Evolutionary conservation across 2,797 vertebrate species (phyloP).

Genomic region (Podarcis lilfordi): DNA sequence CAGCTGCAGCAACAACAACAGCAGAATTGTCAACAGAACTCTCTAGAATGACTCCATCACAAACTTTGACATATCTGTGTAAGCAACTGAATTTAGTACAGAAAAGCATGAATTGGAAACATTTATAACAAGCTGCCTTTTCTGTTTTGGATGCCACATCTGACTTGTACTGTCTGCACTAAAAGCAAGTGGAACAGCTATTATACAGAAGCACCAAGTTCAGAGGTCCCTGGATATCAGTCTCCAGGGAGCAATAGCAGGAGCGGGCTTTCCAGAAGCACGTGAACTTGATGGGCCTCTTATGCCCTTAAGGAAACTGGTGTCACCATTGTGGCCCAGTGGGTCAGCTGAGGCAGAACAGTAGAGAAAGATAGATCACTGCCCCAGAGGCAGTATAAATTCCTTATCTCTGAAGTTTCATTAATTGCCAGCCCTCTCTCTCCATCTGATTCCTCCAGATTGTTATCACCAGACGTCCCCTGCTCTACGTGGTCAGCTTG

Average conservation of each 20-base stretch:
- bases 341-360: background rate
- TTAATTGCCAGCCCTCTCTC: too few species aligned
- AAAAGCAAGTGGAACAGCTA: background rate
- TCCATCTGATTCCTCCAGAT: conserved; percentile 72
- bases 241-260: background rate
- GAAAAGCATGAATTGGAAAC: background rate
- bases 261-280: background rate
- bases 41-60: too few species aligned
- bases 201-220: background rate
- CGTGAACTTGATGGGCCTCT: background rate
- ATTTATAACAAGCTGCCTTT: background rate
- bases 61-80: background rate
- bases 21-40: background rate
- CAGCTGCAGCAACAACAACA: background rate
- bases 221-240: background rate
- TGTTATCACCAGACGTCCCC: conserved; percentile 85
- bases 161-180: background rate
- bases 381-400: background rate
- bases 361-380: background rate
- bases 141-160: too few species aligned
- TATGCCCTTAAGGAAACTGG: background rate
- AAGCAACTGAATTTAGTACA: background rate
- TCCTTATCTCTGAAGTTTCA: background rate
- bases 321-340: background rate
- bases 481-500: conserved; percentile 85